phyloP scores from a whole-genome alignment of 2,797 vertebrate genomes.

The Molossus alvarezi region DNA sequence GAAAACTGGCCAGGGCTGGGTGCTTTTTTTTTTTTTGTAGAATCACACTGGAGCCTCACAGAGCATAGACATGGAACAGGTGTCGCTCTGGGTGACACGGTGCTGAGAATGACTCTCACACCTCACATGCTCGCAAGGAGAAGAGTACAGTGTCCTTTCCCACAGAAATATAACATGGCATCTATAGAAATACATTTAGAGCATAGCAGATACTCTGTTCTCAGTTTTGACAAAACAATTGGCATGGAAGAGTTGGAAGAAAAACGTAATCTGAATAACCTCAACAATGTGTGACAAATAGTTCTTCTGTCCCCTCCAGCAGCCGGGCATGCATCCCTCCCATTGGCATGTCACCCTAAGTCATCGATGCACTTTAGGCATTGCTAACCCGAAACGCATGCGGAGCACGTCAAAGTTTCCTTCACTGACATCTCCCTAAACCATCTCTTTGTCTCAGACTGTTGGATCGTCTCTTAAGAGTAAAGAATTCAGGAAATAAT shows the following conservation, averaged over 20 bases:
- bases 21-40: not conserved
- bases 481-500: constrained; percentile 42
- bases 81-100: not conserved
- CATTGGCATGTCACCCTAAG: not conserved
- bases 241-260: not conserved
- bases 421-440: not conserved
- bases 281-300: not conserved
- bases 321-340: not conserved
- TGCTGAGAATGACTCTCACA: not conserved
- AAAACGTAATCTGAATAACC: not conserved
- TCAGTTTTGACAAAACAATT: not conserved
- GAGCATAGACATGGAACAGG: not conserved
- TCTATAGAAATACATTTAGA: not conserved
- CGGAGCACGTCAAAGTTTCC: not conserved
- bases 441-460: not conserved
- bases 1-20: too few species aligned
- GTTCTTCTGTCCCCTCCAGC: not conserved
- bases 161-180: not conserved
- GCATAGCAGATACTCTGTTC: not conserved
- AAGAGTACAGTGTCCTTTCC: not conserved
- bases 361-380: not conserved
- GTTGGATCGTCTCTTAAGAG: not conserved
- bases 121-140: not conserved
- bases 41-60: not conserved
- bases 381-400: not conserved